These are phyloP conservation scores for Melieria picta DNA, from an alignment of 2,888 invertebrate species.

Conservation along the genomic window DNA sequence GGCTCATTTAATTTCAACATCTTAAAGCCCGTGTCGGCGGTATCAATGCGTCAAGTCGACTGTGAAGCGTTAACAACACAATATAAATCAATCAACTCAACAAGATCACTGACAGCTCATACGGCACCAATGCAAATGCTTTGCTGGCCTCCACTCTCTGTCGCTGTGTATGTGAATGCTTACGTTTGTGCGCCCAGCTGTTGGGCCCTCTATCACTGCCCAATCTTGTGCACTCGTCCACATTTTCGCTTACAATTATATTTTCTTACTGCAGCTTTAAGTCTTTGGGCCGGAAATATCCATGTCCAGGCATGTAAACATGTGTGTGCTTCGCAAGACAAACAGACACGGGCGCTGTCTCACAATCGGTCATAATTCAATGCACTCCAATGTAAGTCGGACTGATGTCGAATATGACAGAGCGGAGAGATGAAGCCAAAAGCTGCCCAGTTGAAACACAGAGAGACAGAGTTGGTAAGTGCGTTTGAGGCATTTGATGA, in stretches of 20 bases:
- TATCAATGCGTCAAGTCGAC: not conserved
- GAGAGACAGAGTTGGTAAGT: no score
- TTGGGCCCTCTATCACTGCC: conserved; percentile 11
- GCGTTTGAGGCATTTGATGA: no score
- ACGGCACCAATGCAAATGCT: conserved; percentile 36
- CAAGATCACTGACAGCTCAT: conserved; percentile 64
- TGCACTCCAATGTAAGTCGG: no score
- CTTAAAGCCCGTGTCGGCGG: not conserved
- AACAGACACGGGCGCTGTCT: no score
- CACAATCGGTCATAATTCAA: conserved; percentile 7
- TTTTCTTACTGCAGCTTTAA: not conserved
- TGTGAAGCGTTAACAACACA: conserved; percentile 51
- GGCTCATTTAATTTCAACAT: conserved; percentile 1
- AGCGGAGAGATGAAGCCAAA: no score
- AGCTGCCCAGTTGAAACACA: no score
- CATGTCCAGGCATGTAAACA: not conserved
- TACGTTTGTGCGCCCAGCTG: not conserved
- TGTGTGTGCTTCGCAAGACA: no score
- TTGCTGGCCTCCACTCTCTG: not conserved
- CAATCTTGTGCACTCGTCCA: not conserved
- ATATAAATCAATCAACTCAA: conserved; percentile 62
- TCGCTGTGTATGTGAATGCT: not conserved
- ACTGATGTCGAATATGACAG: no score
- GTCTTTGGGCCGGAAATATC: conserved; percentile 8
- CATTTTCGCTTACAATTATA: not conserved